Evolutionary conservation across 1,140 invertebrate genomes (phyloP), one percentile per base, ranked within the genome.

Genomic region (Drosophila subobscura): DNA sequence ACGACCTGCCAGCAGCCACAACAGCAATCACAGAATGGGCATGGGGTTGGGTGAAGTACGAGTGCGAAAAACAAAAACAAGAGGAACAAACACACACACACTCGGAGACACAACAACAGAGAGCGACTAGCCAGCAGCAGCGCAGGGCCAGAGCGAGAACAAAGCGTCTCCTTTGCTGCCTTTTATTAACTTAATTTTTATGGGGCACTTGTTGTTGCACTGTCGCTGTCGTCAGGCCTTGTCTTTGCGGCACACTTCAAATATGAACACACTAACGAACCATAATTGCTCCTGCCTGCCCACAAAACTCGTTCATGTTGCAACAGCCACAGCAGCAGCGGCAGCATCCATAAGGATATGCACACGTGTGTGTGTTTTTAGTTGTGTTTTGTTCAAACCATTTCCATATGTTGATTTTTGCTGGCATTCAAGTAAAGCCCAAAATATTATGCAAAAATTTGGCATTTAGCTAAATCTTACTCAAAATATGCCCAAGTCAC

Each of bases 181-280:
- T 89, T 88, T 89, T 89, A 88, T 89, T 88, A 88, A 89, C 75
- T 88, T 88, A 88, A 88, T 88, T 88, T 89, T 88, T 89, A 89
- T 88, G 83, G 78, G 83, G 78, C 83, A 86, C 84, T 88, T 88
- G 75, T 89, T 89, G 76, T 66, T 78, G 65, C 58, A 46, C 58
- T 71, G 56, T 57, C 71, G 58, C 59, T 74, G 54, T 57, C 65
- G 54, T 57, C 70, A 64, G 66, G 59, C 79, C 73, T 89, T 88
- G 78, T 86, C 75, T 63, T 65, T 65, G 73, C 56, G 50, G 59
- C 66, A 88, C 84, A 86, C 83, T 86, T 86, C 83, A 88, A 86
- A 86, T 86, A 78, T 55, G 83, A 60, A 79, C 77, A 74, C 83
- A 88, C 83, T 86, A 86, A 86, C 83, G 83, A 86, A 86, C 83